Evolutionary conservation across 2,113 vertebrate genomes (phyloP).

Genomic region (Caretta caretta): DNA sequence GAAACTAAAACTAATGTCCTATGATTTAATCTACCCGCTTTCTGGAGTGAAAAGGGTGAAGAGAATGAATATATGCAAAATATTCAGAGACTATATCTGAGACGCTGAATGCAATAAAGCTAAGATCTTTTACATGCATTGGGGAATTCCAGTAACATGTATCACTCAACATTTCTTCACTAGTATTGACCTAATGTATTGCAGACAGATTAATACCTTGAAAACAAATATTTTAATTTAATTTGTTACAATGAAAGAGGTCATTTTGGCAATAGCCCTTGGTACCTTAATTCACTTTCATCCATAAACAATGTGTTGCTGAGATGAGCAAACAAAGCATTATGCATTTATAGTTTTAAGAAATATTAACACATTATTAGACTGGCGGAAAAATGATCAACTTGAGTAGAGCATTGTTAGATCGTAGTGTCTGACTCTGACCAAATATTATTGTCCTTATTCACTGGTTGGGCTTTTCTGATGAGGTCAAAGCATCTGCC

Average conservation of each 20-base stretch:
- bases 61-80: neutral
- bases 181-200: neutral
- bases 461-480: neutral
- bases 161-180: neutral
- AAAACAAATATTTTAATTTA: conserved; percentile 24
- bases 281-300: neutral
- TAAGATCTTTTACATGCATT: neutral
- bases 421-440: neutral
- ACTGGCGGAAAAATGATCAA: conserved; percentile 8
- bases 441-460: neutral
- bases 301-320: neutral
- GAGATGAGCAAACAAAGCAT: neutral
- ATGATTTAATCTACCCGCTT: neutral
- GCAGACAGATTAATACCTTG: neutral
- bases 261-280: neutral
- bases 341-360: neutral
- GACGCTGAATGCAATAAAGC: neutral
- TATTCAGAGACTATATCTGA: neutral
- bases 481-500: neutral
- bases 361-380: neutral
- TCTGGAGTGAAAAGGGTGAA: neutral
- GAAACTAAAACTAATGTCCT: neutral
- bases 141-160: neutral
- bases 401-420: neutral
- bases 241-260: neutral